Conservation (phyloP, 2,797 vertebrate species). For the Acrossocheilus wenchowensis region DNA sequence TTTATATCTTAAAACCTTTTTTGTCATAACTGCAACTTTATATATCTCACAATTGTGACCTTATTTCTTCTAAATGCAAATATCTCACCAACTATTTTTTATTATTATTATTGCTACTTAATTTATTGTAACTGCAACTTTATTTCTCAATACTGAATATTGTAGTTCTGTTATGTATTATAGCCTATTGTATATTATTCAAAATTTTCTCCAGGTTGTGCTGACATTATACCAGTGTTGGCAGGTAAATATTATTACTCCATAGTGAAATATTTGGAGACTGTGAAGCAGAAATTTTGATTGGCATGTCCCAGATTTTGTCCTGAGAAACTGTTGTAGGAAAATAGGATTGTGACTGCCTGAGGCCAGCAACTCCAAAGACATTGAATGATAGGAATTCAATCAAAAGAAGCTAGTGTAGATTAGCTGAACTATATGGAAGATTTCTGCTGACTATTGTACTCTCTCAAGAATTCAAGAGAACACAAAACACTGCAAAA, state of each 20-base stretch:
- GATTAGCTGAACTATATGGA: conserved; percentile 38
- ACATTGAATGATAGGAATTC: conserved; percentile 16
- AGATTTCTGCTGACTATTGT: conserved; percentile 37
- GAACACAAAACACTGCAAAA: conserved; percentile 40
- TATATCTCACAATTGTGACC: background rate
- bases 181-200: background rate
- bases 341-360: conserved; percentile 12
- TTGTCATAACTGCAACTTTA: background rate
- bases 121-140: background rate
- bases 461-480: conserved; percentile 16
- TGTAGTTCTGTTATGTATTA: background rate
- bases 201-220: background rate
- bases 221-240: background rate
- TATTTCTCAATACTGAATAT: background rate
- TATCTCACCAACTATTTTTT: background rate
- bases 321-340: background rate
- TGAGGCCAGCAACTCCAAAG: background rate
- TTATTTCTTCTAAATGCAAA: background rate
- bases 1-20: background rate
- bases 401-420: conserved; percentile 23
- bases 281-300: background rate
- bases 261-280: background rate
- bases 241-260: background rate
- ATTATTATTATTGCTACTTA: background rate
- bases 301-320: background rate